phyloP scores from a whole-genome alignment of 1,140 invertebrate genomes.

The Musca vetustissima region DNA sequence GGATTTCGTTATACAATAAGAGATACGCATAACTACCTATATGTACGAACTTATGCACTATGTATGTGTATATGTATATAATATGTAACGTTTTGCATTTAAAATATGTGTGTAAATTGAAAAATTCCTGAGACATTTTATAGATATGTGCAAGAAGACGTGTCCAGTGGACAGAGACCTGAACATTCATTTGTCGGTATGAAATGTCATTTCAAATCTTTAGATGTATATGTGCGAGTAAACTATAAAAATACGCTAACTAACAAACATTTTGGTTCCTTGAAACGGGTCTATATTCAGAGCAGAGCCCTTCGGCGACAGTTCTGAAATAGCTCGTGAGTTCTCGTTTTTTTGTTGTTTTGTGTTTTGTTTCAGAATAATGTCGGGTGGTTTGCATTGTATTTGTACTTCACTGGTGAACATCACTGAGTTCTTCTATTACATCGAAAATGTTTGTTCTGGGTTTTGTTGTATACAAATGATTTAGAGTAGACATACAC shows the following conservation, averaged over 20 bases:
- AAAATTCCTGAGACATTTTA: constrained; percentile 53
- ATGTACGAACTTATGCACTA: too few relatives aligned
- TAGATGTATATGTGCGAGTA: too few relatives aligned
- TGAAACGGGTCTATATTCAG: too few relatives aligned
- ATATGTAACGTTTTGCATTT: constrained; percentile 15
- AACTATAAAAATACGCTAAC: too few relatives aligned
- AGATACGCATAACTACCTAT: too few relatives aligned
- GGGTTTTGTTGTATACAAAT: too few relatives aligned
- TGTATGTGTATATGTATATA: constrained; percentile 14
- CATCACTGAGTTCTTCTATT: constrained; percentile 32
- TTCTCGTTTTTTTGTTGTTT: constrained; percentile 24
- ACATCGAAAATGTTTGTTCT: too few relatives aligned
- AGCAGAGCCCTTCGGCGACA: too few relatives aligned
- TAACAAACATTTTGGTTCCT: too few relatives aligned
- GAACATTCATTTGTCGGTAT: not conserved
- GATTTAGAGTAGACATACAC: too few relatives aligned
- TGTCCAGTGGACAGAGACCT: not conserved
- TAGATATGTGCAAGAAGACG: constrained; percentile 38
- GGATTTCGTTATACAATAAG: too few relatives aligned
- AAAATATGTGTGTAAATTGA: constrained; percentile 28
- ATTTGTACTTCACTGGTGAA: constrained; percentile 38
- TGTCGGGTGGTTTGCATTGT: not conserved
- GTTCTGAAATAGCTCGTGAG: not conserved
- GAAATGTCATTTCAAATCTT: too few relatives aligned
- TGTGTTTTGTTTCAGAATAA: constrained; percentile 27